A percentile compares a stretch with the other conserved stretches of the same genome.
Evolutionary conservation across 2,113 vertebrate genomes (phyloP).

Genomic region (Dicentrarchus labrax): DNA sequence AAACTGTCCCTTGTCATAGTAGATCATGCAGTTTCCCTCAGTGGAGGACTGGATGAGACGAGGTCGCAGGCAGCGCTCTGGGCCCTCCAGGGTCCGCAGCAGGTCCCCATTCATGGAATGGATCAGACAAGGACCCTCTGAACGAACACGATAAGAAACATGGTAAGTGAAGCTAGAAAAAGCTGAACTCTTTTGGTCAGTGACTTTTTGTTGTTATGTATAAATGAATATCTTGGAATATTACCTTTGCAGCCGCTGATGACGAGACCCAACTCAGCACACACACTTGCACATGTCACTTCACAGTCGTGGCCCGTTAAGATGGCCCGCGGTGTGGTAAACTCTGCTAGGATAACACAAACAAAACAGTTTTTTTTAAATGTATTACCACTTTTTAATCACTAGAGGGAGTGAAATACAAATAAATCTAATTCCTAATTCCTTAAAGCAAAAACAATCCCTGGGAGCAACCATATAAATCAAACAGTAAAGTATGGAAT

Average conservation of each 20-base stretch:
- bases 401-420: constrained; percentile 56
- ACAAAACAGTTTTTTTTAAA: neutral
- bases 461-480: neutral
- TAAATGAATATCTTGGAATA: neutral
- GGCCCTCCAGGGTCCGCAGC: constrained; percentile 92
- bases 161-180: neutral
- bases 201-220: neutral
- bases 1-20: constrained; percentile 93
- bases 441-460: neutral
- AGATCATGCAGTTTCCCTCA: constrained; percentile 95
- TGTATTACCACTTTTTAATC: constrained; percentile 5
- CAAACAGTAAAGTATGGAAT: neutral
- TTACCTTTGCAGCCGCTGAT: constrained; percentile 97
- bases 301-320: constrained; percentile 96
- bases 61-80: constrained; percentile 87
- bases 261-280: constrained; percentile 95
- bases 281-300: constrained; percentile 93
- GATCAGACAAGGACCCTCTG: constrained; percentile 98
- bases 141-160: neutral
- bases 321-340: constrained; percentile 92
- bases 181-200: neutral
- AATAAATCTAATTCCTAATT: neutral
- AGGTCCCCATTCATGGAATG: constrained; percentile 99
- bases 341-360: constrained; percentile 85
- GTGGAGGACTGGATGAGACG: constrained; percentile 93